Percentiles rank a stretch among this genome's conserved stretches.
Evolutionary conservation across 2,113 vertebrate genomes (phyloP).

Genomic region (Grammomys dolichurus): DNA sequence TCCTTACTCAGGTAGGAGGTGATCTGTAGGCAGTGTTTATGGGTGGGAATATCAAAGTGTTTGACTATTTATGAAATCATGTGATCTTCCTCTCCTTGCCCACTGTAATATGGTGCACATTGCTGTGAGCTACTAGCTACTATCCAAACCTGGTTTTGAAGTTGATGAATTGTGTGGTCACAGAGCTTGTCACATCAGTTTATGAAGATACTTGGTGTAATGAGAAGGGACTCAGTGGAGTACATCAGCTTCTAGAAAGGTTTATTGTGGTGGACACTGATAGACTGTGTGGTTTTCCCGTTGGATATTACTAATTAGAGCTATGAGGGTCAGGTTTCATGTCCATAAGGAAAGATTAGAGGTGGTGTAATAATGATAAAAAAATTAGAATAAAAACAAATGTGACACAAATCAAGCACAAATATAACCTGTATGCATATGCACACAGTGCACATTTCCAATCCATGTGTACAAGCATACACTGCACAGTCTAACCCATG

Average conservation of each 20-base stretch:
- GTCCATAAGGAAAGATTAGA: slow-evolving; percentile 67
- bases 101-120: too few species aligned
- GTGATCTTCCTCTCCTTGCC: background rate
- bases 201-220: slow-evolving; percentile 81
- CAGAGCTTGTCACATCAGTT: slow-evolving; percentile 80
- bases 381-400: slow-evolving; percentile 67
- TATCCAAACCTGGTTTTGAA: slow-evolving; percentile 63
- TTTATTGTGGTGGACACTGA: slow-evolving; percentile 79
- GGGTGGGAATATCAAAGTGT: background rate
- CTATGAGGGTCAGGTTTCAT: slow-evolving; percentile 78
- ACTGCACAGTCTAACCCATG: background rate
- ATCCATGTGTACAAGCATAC: background rate
- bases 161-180: slow-evolving; percentile 76
- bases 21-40: background rate
- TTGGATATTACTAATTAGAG: slow-evolving; percentile 82
- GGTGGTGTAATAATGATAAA: slow-evolving; percentile 62
- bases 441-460: background rate
- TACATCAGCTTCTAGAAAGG: slow-evolving; percentile 80
- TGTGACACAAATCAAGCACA: background rate
- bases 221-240: slow-evolving; percentile 81
- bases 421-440: background rate
- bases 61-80: background rate
- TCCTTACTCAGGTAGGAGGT: background rate
- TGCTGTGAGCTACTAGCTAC: slow-evolving; percentile 64
- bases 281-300: slow-evolving; percentile 80